A percentile compares a stretch with the other conserved stretches of the same genome.
Evolutionary conservation across 2,113 vertebrate genomes (phyloP).

Genomic region (Cephalopterus ornatus): DNA sequence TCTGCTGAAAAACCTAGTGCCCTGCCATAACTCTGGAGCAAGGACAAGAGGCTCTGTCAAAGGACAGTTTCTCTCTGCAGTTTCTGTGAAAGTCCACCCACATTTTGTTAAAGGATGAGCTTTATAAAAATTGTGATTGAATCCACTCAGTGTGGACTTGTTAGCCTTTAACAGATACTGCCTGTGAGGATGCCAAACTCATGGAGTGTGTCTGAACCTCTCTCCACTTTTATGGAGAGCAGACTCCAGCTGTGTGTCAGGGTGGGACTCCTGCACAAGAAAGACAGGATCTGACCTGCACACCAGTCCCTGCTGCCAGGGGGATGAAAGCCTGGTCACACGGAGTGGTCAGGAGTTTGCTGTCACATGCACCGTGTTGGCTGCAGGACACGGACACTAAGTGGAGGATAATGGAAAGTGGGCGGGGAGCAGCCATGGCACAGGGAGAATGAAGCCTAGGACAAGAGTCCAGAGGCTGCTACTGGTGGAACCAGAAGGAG

Average conservation of each 20-base stretch:
- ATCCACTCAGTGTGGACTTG: background rate
- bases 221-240: background rate
- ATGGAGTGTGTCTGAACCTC: background rate
- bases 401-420: background rate
- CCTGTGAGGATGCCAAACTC: background rate
- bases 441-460: background rate
- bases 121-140: background rate
- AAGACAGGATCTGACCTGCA: rapidly evolving
- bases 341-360: background rate
- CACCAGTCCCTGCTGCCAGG: background rate
- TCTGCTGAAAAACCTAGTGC: background rate
- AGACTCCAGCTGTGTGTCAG: background rate
- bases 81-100: background rate
- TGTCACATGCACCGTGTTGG: background rate
- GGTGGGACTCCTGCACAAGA: background rate
- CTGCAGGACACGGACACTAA: background rate
- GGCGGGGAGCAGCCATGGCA: background rate
- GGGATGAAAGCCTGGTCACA: background rate
- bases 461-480: background rate
- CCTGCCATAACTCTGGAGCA: background rate
- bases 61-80: background rate
- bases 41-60: background rate
- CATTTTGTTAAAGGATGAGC: background rate
- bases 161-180: background rate
- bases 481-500: background rate